These are phyloP conservation scores for Monochamus alternatus DNA, from an alignment of 2,888 invertebrate species.

Conservation along the genomic window DNA sequence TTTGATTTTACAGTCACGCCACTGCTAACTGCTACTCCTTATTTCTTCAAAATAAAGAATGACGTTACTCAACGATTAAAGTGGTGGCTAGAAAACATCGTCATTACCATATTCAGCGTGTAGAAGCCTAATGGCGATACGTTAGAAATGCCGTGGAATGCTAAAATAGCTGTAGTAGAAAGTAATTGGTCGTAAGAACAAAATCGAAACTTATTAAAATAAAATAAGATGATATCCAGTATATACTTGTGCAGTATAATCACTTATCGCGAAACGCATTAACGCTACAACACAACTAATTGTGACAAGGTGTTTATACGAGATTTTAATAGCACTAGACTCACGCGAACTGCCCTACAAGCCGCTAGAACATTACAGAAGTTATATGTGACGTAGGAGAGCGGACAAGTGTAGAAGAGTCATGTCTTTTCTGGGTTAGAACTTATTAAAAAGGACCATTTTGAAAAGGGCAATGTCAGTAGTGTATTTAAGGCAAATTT, in stretches of 20 bases:
- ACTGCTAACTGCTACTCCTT: not conserved
- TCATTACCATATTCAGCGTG: not conserved
- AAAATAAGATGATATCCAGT: constrained; percentile 24
- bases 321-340: constrained; percentile 64
- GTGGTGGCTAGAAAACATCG: not conserved
- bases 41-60: not conserved
- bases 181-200: constrained; percentile 7
- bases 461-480: no score
- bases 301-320: constrained; percentile 67
- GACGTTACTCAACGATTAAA: not conserved
- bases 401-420: not conserved
- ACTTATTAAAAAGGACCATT: no score
- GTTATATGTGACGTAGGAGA: constrained; percentile 9
- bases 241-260: constrained; percentile 31
- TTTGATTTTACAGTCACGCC: not conserved
- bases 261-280: constrained; percentile 56
- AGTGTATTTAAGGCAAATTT: no score
- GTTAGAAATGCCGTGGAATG: constrained; percentile 5
- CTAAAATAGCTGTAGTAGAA: not conserved
- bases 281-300: constrained; percentile 63
- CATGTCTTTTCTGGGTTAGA: not conserved
- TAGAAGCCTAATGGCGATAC: not conserved
- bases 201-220: constrained; percentile 29
- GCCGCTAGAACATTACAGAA: constrained; percentile 41
- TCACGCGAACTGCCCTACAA: constrained; percentile 58